A percentile compares a stretch with the other conserved stretches of the same genome.
Evolutionary conservation across 2,113 vertebrate species (phyloP).

Genomic region (Galeopterus variegatus): DNA sequence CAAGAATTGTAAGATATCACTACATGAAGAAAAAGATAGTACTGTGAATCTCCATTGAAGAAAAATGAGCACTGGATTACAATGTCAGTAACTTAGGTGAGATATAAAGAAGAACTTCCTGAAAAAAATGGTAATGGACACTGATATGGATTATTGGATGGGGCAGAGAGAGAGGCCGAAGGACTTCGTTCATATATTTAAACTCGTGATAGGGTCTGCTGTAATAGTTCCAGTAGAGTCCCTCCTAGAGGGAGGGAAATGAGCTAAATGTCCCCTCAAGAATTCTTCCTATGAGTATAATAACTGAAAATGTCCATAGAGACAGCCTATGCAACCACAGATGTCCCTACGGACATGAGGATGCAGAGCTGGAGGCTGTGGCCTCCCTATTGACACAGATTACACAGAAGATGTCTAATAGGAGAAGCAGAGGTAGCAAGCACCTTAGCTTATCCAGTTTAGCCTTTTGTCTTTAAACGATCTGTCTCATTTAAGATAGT

Average conservation of each 20-base stretch:
- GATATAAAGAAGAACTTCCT: conserved; percentile 21
- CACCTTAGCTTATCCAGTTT: conserved; percentile 54
- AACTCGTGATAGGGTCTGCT: not conserved
- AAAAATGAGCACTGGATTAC: not conserved
- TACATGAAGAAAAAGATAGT: not conserved
- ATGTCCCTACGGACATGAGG: not conserved
- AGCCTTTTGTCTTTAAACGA: conserved; percentile 82
- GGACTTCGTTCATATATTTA: not conserved
- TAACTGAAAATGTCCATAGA: not conserved
- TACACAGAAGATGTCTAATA: not conserved
- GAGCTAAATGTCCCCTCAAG: not conserved
- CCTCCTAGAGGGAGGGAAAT: not conserved
- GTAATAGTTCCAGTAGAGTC: not conserved
- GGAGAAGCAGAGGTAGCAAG: not conserved
- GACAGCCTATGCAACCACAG: not conserved
- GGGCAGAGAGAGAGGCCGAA: not conserved
- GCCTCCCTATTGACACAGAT: not conserved
- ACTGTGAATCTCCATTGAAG: not conserved
- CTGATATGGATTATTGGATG: not conserved
- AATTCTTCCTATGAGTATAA: conserved; percentile 18
- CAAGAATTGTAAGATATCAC: not conserved
- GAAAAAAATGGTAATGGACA: not conserved
- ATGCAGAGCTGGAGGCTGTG: not conserved
- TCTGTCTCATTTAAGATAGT: conserved; percentile 85
- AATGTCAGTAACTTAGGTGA: not conserved